A percentile compares a stretch with the other conserved stretches of the same genome.
Conservation (phyloP, 2,113 vertebrate species). For the Andinoacara biseriatus region DNA sequence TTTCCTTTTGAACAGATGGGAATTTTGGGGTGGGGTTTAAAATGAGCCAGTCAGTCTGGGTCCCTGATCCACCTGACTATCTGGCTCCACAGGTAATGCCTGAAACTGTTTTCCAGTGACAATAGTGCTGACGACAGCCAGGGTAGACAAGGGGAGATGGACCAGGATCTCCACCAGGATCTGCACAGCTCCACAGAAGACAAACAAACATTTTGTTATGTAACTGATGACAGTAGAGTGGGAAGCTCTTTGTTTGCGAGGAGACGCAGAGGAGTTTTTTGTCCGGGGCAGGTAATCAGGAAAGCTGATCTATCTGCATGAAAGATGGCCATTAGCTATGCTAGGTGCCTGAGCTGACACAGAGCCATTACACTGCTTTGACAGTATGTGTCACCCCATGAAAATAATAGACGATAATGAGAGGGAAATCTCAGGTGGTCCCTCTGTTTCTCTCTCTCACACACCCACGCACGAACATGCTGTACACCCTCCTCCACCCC, state of each 20-base stretch:
- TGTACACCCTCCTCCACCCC: constrained; percentile 37
- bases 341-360: constrained; percentile 18
- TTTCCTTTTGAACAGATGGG: constrained; percentile 21
- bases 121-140: constrained; percentile 60
- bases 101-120: constrained; percentile 42
- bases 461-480: constrained; percentile 38
- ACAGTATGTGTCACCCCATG: constrained; percentile 29
- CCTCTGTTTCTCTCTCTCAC: constrained; percentile 2
- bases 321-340: constrained; percentile 52
- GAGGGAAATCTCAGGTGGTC: constrained; percentile 45
- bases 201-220: constrained; percentile 56
- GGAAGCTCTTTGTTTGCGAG: constrained; percentile 51
- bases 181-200: constrained; percentile 26
- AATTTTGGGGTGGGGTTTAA: background rate
- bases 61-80: constrained; percentile 44
- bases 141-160: constrained; percentile 16
- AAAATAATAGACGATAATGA: constrained; percentile 43
- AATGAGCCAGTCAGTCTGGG: constrained; percentile 60
- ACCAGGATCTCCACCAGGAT: constrained; percentile 33
- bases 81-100: constrained; percentile 54
- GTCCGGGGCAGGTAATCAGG: constrained; percentile 51
- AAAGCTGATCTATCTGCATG: constrained; percentile 52
- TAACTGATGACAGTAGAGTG: constrained; percentile 56
- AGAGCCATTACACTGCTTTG: constrained; percentile 26
- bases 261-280: constrained; percentile 46